phyloP scores from a whole-genome alignment of 2,888 invertebrate genomes.

The Ephialtes manifestator region DNA sequence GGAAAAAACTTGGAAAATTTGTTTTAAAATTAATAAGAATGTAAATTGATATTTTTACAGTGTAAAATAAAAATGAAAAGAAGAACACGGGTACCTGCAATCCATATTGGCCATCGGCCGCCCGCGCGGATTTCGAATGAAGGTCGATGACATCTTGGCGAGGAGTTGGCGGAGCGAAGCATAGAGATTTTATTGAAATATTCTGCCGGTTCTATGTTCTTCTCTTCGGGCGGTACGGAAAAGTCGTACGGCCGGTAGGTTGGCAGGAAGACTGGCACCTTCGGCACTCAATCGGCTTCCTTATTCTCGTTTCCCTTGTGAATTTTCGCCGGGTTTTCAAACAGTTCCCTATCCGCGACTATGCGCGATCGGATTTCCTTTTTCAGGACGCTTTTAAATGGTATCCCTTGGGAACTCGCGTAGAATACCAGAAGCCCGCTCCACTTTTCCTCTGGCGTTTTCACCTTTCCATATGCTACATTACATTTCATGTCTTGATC shows the following conservation, averaged over 20 bases:
- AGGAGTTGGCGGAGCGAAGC: not conserved
- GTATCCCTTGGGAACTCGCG: slow-evolving; percentile 1
- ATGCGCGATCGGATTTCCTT: slow-evolving; percentile 42
- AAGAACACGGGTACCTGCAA: not conserved
- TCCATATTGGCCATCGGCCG: slow-evolving; percentile 46
- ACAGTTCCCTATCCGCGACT: slow-evolving; percentile 51
- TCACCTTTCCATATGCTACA: not conserved
- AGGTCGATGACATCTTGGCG: slow-evolving; percentile 65
- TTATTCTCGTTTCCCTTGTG: slow-evolving; percentile 62
- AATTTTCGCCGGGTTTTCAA: slow-evolving; percentile 63
- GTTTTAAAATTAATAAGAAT: no score
- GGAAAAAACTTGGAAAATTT: no score
- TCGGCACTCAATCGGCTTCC: slow-evolving; percentile 58
- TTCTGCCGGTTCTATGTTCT: slow-evolving; percentile 55
- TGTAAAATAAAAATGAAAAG: slow-evolving; percentile 25
- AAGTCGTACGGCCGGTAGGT: slow-evolving; percentile 39
- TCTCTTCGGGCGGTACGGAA: slow-evolving; percentile 55
- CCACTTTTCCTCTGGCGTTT: not conserved
- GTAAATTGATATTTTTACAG: slow-evolving; percentile 15
- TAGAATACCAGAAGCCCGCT: not conserved
- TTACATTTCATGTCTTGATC: not conserved
- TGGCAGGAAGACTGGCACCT: not conserved
- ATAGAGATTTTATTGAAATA: slow-evolving; percentile 68
- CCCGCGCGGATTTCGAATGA: slow-evolving; percentile 72
- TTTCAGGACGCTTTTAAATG: slow-evolving; percentile 35